Percentiles rank a stretch among this genome's conserved stretches.
phyloP scores from a whole-genome alignment of 1,140 invertebrate genomes.

The Drosophila lini region DNA sequence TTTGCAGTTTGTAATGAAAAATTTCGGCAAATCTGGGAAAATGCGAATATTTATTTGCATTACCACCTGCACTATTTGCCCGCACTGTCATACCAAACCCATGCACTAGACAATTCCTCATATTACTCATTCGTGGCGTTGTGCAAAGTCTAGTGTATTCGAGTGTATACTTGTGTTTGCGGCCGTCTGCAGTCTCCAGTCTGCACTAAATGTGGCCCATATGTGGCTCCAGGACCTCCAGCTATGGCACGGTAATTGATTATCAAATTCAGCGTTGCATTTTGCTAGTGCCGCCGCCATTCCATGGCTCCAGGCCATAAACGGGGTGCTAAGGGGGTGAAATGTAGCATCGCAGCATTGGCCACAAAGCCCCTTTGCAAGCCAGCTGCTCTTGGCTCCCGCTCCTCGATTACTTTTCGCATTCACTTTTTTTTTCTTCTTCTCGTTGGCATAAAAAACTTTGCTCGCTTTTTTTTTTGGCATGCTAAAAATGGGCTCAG shows the following conservation, averaged over 20 bases:
- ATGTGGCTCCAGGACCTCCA: constrained; percentile 37
- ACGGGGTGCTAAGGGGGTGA: constrained; percentile 4
- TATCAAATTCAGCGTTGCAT: constrained; percentile 79
- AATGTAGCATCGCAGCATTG: constrained; percentile 26
- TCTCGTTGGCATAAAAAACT: constrained; percentile 57
- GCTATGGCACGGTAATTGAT: constrained; percentile 71
- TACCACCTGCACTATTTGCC: constrained; percentile 40
- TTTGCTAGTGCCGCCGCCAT: constrained; percentile 44
- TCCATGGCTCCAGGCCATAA: constrained; percentile 34
- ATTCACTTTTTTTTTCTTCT: constrained; percentile 34
- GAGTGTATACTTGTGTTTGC: constrained; percentile 48
- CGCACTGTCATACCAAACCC: not conserved
- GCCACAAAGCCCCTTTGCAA: constrained; percentile 31
- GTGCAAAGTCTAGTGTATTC: constrained; percentile 38
- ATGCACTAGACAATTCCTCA: constrained; percentile 32
- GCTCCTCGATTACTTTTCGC: constrained; percentile 17
- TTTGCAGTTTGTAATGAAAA: constrained; percentile 79
- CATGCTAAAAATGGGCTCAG: constrained; percentile 50
- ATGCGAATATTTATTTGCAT: constrained; percentile 68
- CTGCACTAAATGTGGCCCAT: constrained; percentile 66
- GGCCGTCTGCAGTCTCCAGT: constrained; percentile 47
- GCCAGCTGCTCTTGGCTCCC: constrained; percentile 27
- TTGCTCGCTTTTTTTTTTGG: constrained; percentile 57
- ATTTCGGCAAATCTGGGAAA: constrained; percentile 58
- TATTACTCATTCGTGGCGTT: constrained; percentile 46